Conservation (phyloP, 2,113 vertebrate genomes). For the Thoracochromis brauschi region DNA sequence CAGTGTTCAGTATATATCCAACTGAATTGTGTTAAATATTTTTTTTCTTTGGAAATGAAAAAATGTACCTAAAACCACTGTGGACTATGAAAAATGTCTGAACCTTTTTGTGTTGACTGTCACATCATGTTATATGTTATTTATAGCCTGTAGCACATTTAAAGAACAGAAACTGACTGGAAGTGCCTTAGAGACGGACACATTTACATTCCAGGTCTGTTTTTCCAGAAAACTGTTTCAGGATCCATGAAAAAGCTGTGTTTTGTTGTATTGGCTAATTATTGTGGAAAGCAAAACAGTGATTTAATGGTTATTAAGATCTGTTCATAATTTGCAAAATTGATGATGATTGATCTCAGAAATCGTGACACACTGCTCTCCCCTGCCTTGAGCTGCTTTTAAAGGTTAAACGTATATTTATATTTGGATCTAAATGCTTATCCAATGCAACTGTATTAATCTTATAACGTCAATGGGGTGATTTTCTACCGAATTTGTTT, state of each 20-base stretch:
- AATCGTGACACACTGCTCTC: not conserved
- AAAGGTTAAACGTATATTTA: not conserved
- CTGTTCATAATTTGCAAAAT: not conserved
- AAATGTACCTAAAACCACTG: not conserved
- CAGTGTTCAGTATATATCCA: not conserved
- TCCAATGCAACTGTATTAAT: not conserved
- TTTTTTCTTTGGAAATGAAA: not conserved
- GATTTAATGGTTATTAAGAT: not conserved
- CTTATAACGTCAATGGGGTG: not conserved
- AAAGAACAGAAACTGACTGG: not conserved
- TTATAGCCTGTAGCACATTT: not conserved
- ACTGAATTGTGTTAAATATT: not conserved
- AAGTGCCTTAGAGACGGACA: not conserved
- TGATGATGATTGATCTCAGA: not conserved
- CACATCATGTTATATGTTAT: not conserved
- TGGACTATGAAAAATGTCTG: not conserved
- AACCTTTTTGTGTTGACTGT: not conserved
- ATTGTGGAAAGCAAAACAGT: not conserved
- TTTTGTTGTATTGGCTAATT: not conserved
- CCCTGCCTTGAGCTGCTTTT: not conserved
- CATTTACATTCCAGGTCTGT: not conserved
- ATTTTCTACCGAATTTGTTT: not conserved
- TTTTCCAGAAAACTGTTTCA: not conserved
- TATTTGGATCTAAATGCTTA: not conserved
- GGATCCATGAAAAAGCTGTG: not conserved